These are phyloP conservation scores for Catalaphyllia jardinei DNA, from an alignment of 64 coral and sea anemone genomes.

Conservation along the genomic window DNA sequence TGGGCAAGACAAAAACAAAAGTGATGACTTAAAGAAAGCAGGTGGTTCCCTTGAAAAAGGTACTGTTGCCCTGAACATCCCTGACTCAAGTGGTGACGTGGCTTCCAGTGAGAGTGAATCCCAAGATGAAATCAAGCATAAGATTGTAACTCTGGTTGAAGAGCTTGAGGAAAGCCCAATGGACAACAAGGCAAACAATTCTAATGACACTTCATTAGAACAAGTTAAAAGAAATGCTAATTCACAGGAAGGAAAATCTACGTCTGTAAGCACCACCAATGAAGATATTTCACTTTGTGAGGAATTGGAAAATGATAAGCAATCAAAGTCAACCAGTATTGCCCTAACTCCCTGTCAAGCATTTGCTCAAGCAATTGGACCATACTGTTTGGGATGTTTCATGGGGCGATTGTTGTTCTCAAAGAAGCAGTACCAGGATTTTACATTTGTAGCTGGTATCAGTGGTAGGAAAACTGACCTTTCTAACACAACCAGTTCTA, in stretches of 20 bases:
- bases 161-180: conserved; percentile 40
- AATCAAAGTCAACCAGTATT: conserved; percentile 29
- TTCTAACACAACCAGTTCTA: neutral
- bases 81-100: neutral
- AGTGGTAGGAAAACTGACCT: neutral
- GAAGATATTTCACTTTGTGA: conserved; percentile 1
- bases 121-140: conserved; percentile 46
- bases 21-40: conserved; percentile 11
- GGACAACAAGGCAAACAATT: neutral
- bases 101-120: neutral
- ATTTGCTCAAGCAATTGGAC: conserved; percentile 55
- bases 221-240: neutral
- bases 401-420: conserved; percentile 43
- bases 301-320: neutral
- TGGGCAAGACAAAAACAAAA: conserved; percentile 62
- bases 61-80: neutral
- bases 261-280: neutral
- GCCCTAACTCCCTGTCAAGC: conserved; percentile 38
- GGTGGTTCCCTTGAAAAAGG: conserved; percentile 5
- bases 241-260: conserved; percentile 14
- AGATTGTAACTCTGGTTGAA: conserved; percentile 78
- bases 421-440: neutral
- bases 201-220: neutral
- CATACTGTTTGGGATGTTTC: conserved; percentile 44
- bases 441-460: neutral